A percentile compares a stretch with the other conserved stretches of the same genome.
Conservation (phyloP, 64 coral and sea anemone genomes). For the Montipora sp. region DNA sequence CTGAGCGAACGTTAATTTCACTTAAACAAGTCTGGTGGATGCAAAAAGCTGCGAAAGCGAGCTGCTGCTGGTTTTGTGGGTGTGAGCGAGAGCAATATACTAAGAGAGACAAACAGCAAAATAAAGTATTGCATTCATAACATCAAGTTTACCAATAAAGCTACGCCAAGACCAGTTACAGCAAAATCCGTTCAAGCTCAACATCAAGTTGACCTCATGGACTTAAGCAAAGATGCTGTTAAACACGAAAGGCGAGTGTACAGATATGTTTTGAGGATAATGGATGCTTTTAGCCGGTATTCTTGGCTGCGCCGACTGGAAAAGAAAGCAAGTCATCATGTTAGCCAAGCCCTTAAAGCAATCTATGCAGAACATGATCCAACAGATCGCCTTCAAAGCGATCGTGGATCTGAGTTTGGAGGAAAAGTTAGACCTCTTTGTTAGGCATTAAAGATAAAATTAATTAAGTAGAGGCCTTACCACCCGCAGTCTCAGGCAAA, state of each 20-base stretch:
- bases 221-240: conserved; percentile 25
- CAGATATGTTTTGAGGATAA: conserved; percentile 52
- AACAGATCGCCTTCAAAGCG: conserved; percentile 21
- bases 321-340: conserved; percentile 28
- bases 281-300: conserved; percentile 61
- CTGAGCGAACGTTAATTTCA: too few relatives aligned
- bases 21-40: too few relatives aligned
- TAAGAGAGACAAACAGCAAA: neutral
- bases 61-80: too few relatives aligned
- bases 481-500: conserved; percentile 68
- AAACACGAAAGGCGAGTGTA: conserved; percentile 22
- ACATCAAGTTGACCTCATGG: neutral
- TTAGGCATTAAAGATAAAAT: too few relatives aligned
- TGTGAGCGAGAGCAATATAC: neutral
- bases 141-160: conserved; percentile 1
- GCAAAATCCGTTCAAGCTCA: neutral
- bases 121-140: neutral
- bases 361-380: conserved; percentile 51
- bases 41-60: too few relatives aligned
- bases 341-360: neutral
- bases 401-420: conserved; percentile 31
- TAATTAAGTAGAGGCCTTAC: neutral
- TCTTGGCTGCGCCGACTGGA: conserved; percentile 47
- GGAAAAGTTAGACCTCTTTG: conserved; percentile 19
- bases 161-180: neutral